These are phyloP conservation scores for Agonopterix arenella DNA, from an alignment of 2,888 invertebrate species.

Conservation along the genomic window DNA sequence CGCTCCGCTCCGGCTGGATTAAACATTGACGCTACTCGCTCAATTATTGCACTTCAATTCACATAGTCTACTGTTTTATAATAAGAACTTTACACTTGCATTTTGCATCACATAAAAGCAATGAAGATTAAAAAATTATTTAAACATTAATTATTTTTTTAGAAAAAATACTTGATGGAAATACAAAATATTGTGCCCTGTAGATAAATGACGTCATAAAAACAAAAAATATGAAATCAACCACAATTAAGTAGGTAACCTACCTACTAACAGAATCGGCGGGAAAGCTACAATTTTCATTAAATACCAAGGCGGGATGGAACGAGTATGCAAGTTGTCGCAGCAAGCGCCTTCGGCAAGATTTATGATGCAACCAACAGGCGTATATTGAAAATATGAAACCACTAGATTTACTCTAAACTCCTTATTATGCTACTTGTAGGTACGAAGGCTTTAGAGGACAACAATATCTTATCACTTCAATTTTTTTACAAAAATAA, in stretches of 20 bases:
- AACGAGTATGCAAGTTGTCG: constrained; percentile 62
- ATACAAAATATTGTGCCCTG: too few relatives aligned
- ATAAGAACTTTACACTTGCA: neutral
- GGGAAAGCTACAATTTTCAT: constrained; percentile 34
- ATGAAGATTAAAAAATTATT: too few relatives aligned
- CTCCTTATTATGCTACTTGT: too few relatives aligned
- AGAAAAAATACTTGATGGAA: too few relatives aligned
- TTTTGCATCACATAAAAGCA: too few relatives aligned
- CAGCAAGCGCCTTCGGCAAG: constrained; percentile 49
- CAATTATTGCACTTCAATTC: constrained; percentile 8
- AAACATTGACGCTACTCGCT: constrained; percentile 47
- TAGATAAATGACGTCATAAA: too few relatives aligned
- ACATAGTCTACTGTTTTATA: neutral
- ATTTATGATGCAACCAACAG: constrained; percentile 69
- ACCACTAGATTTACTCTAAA: neutral
- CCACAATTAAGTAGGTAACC: neutral
- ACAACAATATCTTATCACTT: too few relatives aligned
- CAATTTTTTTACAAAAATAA: too few relatives aligned
- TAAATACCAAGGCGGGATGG: constrained; percentile 57
- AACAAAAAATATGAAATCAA: too few relatives aligned
- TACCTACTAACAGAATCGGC: constrained; percentile 32
- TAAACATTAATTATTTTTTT: too few relatives aligned
- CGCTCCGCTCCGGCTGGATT: constrained; percentile 50
- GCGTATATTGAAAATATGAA: constrained; percentile 67
- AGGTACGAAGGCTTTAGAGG: too few relatives aligned